A percentile compares a stretch with the other conserved stretches of the same genome.
phyloP scores from a whole-genome alignment of 2,113 vertebrate species.

The Puma concolor region DNA sequence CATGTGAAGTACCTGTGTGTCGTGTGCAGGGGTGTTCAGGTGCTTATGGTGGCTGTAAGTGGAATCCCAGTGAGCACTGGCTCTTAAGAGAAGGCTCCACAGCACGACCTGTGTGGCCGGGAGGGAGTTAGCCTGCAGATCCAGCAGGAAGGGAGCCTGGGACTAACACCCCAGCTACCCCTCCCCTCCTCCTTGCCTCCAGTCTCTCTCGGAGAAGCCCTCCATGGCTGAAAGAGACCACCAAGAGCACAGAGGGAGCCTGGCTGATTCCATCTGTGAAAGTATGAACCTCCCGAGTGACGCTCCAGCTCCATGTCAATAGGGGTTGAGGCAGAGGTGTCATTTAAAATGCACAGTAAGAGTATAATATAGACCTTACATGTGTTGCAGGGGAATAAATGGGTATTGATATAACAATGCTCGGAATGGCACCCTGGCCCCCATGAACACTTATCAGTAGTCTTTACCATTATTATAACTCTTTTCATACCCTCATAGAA shows the following conservation, averaged over 20 bases:
- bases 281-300: not conserved
- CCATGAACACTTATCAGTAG: rapidly evolving
- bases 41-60: too few relatives aligned
- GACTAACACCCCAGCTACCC: not conserved
- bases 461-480: too few relatives aligned
- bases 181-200: not conserved
- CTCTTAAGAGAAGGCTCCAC: too few relatives aligned
- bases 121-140: not conserved
- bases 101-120: not conserved
- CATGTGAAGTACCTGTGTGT: rapidly evolving
- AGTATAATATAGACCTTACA: rapidly evolving
- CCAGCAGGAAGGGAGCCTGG: too few relatives aligned
- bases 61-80: not conserved
- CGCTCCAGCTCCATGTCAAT: not conserved
- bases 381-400: not conserved
- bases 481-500: too few relatives aligned
- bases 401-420: rapidly evolving
- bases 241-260: not conserved
- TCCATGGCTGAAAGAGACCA: not conserved
- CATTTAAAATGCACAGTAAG: too few relatives aligned
- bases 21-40: rapidly evolving
- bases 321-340: not conserved
- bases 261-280: not conserved
- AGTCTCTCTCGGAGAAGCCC: not conserved
- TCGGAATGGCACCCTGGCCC: not conserved